Percentiles rank a stretch among this genome's conserved stretches.
These are phyloP conservation scores for Eidolon helvum DNA, from an alignment of 2,113 vertebrate genomes.

Conservation along the genomic window DNA sequence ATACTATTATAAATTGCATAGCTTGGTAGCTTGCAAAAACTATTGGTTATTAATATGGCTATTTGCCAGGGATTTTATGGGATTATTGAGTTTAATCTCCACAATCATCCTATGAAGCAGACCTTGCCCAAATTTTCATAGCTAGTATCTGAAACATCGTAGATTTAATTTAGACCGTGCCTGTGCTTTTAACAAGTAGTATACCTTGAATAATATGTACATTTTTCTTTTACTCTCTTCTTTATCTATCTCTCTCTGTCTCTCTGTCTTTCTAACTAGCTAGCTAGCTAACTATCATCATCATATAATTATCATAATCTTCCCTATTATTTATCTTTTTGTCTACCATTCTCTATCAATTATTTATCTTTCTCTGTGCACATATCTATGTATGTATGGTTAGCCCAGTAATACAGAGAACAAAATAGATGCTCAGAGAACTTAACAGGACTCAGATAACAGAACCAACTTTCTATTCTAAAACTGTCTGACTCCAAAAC, in stretches of 20 bases:
- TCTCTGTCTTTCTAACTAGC: not conserved
- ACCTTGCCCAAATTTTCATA: not conserved
- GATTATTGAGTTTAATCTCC: not conserved
- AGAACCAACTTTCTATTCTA: not conserved
- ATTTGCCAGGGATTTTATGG: not conserved
- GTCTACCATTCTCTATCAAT: not conserved
- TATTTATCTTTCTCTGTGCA: not conserved
- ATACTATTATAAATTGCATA: not conserved
- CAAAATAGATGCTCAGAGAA: not conserved
- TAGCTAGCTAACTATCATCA: not conserved
- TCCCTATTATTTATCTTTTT: not conserved
- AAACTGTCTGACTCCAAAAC: conserved; percentile 9
- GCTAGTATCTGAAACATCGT: not conserved
- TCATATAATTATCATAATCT: not conserved
- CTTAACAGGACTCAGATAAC: not conserved
- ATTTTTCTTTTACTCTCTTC: not conserved
- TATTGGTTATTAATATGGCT: not conserved
- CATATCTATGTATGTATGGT: not conserved
- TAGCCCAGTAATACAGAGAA: not conserved
- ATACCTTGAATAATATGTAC: not conserved
- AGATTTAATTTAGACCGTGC: not conserved
- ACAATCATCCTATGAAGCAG: not conserved
- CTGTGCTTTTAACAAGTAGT: not conserved
- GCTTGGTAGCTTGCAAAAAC: not conserved
- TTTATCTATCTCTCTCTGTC: not conserved